Base-by-base conservation (phyloP, 2,797 vertebrate genomes). In the Pristis pectinata region DNA sequence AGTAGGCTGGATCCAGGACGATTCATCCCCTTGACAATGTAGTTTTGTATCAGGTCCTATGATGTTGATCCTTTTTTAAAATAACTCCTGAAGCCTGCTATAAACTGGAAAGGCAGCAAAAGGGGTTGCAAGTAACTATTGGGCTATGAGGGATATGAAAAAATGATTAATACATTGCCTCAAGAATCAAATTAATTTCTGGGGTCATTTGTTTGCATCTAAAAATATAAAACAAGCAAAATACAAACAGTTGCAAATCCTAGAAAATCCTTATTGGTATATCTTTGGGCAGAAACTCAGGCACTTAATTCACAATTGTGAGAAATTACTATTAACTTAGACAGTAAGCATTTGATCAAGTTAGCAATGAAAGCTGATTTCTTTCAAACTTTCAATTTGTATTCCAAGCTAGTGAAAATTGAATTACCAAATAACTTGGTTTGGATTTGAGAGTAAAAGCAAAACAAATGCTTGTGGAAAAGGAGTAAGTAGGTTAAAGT, bases 341-440 rank as follows among this genome's bases (percentile, higher is more conserved):
- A 74, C 4, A 34, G 30, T 27, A 76, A 1, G 13, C 10, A 13
- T 72, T 13, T 44, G 41, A 17, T 13, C 4, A 94, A 94, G 41
- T 49, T 74, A 6, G 7, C 30, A 27, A 49, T 76, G 44, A 74
- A 56, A 27, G n/a, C 13, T 76, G 37, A 37, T 56, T 94, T 76
- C 19, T 49, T 94, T 74, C 67, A 44, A 72, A 93, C 61, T 72
- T 93, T 93, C 27, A 74, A 15, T 94, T 53, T 94, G 44, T 94
- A 94, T 53, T 76, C 70, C 17, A 3, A 44, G 15, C 41, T 53
- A 92, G 92, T 56, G 61, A 93, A 93, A 53, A 44, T 72, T 49
- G 67, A 72, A 53, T 49, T 85, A 79, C n/a, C 53, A 22, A 17
- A 53, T 22, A 85, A 17, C 53, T 53, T 22, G 53, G 27, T 49